A percentile compares a stretch with the other conserved stretches of the same genome.
phyloP scores from a whole-genome alignment of 2,113 vertebrate genomes.

The Myrmecobius fasciatus region DNA sequence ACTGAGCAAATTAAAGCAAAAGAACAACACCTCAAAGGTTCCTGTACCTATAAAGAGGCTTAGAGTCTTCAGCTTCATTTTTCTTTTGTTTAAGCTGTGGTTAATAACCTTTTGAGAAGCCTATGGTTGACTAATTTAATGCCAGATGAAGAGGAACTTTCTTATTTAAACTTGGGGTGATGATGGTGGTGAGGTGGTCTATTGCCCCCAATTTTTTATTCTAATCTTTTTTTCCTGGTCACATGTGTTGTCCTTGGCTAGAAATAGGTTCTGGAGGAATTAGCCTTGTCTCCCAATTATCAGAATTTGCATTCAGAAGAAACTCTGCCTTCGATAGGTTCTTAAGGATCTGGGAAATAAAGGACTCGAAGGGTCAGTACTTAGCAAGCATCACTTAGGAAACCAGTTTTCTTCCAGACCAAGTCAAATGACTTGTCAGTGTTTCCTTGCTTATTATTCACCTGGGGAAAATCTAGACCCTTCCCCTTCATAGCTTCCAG shows the following conservation, averaged over 20 bases:
- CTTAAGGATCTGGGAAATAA: background rate
- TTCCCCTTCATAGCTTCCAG: slow-evolving; percentile 29
- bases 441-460: background rate
- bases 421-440: background rate
- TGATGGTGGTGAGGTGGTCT: background rate
- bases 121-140: background rate
- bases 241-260: slow-evolving; percentile 21
- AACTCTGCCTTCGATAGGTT: background rate
- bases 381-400: background rate
- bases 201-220: background rate
- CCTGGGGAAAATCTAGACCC: slow-evolving; percentile 40
- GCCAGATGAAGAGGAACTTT: background rate
- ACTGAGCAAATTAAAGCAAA: slow-evolving; percentile 28
- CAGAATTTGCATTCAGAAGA: background rate
- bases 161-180: background rate
- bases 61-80: slow-evolving; percentile 35
- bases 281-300: background rate
- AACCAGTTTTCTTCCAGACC: background rate
- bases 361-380: background rate
- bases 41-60: background rate
- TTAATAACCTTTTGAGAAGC: background rate
- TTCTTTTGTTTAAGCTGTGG: slow-evolving; percentile 45
- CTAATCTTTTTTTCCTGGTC: slow-evolving; percentile 49
- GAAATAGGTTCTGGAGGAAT: background rate
- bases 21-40: background rate